These are phyloP conservation scores for Aix galericulata DNA, from an alignment of 2,113 vertebrate species.

Conservation along the genomic window DNA sequence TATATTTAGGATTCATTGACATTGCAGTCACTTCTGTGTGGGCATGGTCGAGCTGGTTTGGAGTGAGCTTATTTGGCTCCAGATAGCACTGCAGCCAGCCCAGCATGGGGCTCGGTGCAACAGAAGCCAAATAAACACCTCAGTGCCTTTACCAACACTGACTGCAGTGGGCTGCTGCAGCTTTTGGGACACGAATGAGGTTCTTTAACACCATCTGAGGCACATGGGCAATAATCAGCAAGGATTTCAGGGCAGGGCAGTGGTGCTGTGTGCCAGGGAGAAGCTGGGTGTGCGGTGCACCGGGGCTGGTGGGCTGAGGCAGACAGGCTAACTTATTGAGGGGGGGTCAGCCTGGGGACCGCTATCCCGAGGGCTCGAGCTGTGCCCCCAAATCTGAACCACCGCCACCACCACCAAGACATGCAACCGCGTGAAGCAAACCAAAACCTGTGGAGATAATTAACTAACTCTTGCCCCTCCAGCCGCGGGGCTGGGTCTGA, in stretches of 20 bases:
- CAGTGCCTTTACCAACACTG: rapidly evolving
- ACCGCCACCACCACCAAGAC: not conserved
- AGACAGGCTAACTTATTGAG: rapidly evolving
- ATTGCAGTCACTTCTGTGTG: conserved; percentile 49
- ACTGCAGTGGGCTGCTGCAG: not conserved
- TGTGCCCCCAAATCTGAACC: not conserved
- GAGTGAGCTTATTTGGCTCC: conserved; percentile 24
- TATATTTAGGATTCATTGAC: conserved; percentile 5
- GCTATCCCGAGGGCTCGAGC: not conserved
- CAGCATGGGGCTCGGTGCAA: not conserved
- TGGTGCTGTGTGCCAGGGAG: not conserved
- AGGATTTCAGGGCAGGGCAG: rapidly evolving
- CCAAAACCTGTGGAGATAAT: not conserved
- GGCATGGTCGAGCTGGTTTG: conserved; percentile 2
- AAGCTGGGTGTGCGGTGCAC: rapidly evolving
- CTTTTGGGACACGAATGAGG: rapidly evolving
- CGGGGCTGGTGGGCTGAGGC: not conserved
- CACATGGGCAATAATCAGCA: rapidly evolving
- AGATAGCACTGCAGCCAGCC: not conserved
- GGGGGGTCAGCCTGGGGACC: not conserved
- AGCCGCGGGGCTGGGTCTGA: not conserved
- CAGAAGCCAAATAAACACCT: not conserved
- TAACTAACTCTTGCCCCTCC: not conserved
- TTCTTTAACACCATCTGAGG: not conserved
- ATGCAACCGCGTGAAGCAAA: not conserved